These are phyloP conservation scores for Ambastaia sidthimunki DNA, from an alignment of 2,797 vertebrate species.

Conservation along the genomic window DNA sequence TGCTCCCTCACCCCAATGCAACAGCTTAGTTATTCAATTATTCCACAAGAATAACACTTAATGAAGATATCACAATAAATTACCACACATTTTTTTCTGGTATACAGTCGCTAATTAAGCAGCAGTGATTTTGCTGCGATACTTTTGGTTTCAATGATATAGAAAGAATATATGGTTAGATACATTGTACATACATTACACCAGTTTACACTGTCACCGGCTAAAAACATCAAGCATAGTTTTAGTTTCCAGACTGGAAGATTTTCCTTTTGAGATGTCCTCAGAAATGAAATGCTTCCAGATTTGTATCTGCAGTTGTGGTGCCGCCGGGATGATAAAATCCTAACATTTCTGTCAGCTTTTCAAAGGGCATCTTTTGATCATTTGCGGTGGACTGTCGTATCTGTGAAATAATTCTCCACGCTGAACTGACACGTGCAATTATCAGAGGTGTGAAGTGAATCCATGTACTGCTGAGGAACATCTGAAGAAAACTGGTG, in stretches of 20 bases:
- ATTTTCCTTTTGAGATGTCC: not conserved
- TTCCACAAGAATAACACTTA: not conserved
- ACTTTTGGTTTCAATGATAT: not conserved
- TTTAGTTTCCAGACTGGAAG: not conserved
- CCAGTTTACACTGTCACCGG: too few species aligned
- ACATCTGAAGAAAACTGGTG: not conserved
- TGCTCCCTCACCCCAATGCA: not conserved
- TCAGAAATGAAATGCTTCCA: not conserved
- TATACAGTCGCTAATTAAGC: not conserved
- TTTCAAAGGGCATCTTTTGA: conserved; percentile 19
- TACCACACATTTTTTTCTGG: not conserved
- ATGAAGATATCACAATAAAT: not conserved
- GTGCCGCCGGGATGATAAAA: not conserved
- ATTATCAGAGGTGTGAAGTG: not conserved
- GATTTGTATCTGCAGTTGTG: not conserved
- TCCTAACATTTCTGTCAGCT: not conserved
- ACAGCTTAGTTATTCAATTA: not conserved
- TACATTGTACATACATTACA: too few species aligned
- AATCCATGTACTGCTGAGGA: not conserved
- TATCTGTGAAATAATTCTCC: not conserved
- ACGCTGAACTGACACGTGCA: not conserved
- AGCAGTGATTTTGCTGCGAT: not conserved
- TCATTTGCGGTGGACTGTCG: not conserved
- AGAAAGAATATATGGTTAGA: not conserved
- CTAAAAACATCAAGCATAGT: too few species aligned